Evolutionary conservation across 2,888 invertebrate species (phyloP).

Genomic region (Liopterus haemorrhoidalis): DNA sequence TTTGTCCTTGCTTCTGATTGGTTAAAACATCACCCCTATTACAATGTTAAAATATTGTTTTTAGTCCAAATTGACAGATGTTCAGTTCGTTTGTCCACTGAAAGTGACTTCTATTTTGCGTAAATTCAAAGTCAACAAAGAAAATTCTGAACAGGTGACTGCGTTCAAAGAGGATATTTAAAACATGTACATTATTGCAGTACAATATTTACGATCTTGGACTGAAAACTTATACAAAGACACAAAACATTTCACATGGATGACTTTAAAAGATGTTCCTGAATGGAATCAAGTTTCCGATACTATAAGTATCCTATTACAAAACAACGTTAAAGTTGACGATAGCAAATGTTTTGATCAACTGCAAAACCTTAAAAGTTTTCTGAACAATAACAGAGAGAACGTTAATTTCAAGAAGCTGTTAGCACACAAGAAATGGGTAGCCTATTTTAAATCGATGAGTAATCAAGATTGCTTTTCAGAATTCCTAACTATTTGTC

Average conservation of each 20-base stretch:
- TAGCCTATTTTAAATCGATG: slow-evolving; percentile 20
- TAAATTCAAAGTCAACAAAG: slow-evolving; percentile 19
- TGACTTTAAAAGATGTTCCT: slow-evolving; percentile 24
- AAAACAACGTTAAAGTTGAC: slow-evolving; percentile 23
- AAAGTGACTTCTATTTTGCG: slow-evolving; percentile 23
- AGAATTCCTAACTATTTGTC: slow-evolving; percentile 14
- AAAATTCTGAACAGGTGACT: slow-evolving; percentile 19
- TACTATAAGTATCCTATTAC: slow-evolving; percentile 21
- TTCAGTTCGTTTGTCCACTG: slow-evolving; percentile 22
- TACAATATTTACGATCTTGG: slow-evolving; percentile 23
- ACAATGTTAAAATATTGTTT: too few species aligned
- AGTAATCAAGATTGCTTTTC: slow-evolving; percentile 13
- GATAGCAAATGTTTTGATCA: slow-evolving; percentile 26
- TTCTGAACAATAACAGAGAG: slow-evolving; percentile 16
- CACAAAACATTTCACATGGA: slow-evolving; percentile 23
- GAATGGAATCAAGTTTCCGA: slow-evolving; percentile 21
- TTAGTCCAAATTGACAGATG: too few species aligned
- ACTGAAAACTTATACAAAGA: slow-evolving; percentile 21
- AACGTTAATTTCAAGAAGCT: slow-evolving; percentile 19
- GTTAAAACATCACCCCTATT: too few species aligned
- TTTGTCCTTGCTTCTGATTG: too few species aligned
- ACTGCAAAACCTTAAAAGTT: slow-evolving; percentile 19
- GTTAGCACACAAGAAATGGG: slow-evolving; percentile 20
- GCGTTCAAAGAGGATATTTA: slow-evolving; percentile 23
- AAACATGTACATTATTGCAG: slow-evolving; percentile 26